Conservation (phyloP, 2,113 vertebrate species). For the Daubentonia madagascariensis region DNA sequence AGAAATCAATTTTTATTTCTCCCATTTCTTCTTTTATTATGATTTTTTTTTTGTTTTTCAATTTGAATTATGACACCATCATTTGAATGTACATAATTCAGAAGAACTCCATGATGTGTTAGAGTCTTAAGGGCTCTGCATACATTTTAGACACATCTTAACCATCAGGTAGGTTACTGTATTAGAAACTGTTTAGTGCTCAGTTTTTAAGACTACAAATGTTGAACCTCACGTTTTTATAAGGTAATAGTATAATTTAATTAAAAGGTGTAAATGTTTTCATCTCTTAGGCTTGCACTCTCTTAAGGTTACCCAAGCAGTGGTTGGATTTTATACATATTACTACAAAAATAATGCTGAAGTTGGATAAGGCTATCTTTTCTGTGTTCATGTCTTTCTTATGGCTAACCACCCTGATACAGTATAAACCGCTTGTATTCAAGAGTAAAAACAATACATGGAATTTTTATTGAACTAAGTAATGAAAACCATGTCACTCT, state of each 20-base stretch:
- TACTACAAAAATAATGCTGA: neutral
- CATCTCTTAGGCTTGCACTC: neutral
- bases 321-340: conserved; percentile 18
- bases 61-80: neutral
- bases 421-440: neutral
- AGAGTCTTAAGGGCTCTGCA: neutral
- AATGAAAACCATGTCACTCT: conserved; percentile 2
- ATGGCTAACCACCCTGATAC: neutral
- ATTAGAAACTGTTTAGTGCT: conserved; percentile 37
- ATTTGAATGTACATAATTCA: conserved; percentile 15
- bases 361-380: neutral
- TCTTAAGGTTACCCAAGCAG: neutral
- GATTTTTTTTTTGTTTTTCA: neutral
- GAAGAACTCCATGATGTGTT: neutral
- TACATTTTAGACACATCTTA: neutral
- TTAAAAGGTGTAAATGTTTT: conserved; percentile 17
- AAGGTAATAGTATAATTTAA: conserved; percentile 5
- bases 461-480: neutral
- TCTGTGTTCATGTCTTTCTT: neutral
- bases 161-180: neutral
- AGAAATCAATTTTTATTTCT: conserved; percentile 37
- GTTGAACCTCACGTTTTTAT: conserved; percentile 21
- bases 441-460: conserved; percentile 10
- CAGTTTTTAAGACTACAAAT: conserved; percentile 33
- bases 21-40: conserved; percentile 15